Conservation (phyloP, 1,140 invertebrate species). For the Paraescarpia echinospica region DNA sequence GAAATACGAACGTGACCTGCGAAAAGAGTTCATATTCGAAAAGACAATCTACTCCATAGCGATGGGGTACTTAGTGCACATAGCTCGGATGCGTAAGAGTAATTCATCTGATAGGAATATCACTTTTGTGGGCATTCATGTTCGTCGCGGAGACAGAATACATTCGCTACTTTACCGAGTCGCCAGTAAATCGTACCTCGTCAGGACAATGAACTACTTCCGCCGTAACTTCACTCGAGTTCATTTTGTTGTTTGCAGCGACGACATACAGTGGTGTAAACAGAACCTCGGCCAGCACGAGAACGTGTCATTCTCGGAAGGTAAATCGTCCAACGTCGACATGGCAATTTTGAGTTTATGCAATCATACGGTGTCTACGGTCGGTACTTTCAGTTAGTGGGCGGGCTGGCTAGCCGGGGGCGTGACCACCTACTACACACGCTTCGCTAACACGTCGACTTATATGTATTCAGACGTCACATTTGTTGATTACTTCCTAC, state of each 20-base stretch:
- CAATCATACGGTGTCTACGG: constrained; percentile 1
- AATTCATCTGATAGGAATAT: neutral
- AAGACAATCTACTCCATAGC: neutral
- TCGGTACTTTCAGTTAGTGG: constrained; percentile 7
- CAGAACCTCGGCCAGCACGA: neutral
- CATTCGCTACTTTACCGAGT: neutral
- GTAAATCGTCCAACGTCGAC: neutral
- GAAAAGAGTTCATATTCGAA: neutral
- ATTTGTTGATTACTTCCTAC: neutral
- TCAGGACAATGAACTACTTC: neutral
- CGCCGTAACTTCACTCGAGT: neutral
- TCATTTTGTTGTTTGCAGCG: constrained; percentile 14
- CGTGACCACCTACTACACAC: neutral
- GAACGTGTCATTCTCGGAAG: neutral
- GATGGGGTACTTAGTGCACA: neutral
- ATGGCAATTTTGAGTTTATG: neutral
- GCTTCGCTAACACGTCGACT: neutral
- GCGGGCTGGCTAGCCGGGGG: neutral
- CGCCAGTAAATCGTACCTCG: neutral
- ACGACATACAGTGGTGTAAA: constrained; percentile 17
- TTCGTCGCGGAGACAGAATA: constrained; percentile 8
- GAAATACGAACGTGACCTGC: neutral
- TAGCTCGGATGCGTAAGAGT: neutral
- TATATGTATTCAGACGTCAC: neutral
- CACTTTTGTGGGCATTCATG: constrained; percentile 1